phyloP scores from a whole-genome alignment of 1,140 invertebrate genomes.

The Diorhabda sublineata region DNA sequence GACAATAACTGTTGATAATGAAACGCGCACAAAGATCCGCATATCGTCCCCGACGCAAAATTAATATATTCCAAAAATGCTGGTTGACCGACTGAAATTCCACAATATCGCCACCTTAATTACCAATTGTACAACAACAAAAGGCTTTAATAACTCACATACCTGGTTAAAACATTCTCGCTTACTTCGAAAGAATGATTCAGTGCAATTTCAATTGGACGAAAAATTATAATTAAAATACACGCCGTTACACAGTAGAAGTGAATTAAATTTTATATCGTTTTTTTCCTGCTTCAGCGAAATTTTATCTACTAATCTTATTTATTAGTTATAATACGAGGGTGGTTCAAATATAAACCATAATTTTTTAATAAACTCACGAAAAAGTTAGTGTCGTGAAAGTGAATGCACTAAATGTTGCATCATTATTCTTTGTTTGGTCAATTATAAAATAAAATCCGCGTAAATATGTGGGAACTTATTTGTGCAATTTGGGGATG shows the following conservation, averaged over 20 bases:
- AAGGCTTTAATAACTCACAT: conserved; percentile 21
- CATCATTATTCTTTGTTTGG: no score
- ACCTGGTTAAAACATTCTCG: conserved; percentile 13
- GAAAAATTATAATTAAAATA: conserved; percentile 18
- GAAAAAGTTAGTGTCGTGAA: no score
- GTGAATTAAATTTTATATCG: no score
- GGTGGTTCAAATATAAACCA: no score
- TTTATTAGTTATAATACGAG: no score
- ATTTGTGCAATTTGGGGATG: no score
- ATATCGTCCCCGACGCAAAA: conserved; percentile 7
- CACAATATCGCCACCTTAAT: conserved; percentile 20
- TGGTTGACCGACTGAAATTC: conserved; percentile 8
- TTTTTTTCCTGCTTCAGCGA: no score
- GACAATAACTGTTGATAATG: not conserved
- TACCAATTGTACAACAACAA: conserved; percentile 17
- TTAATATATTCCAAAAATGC: conserved; percentile 19
- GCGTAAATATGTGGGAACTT: no score
- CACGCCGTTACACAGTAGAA: not conserved
- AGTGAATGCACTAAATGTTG: no score
- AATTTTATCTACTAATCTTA: no score
- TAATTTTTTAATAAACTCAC: no score
- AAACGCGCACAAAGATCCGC: conserved; percentile 2
- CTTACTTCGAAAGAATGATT: not conserved
- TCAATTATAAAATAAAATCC: no score
- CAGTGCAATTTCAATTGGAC: conserved; percentile 5